Base-by-base conservation (phyloP, 1,140 invertebrate species). In the Belonocnema kinseyi region DNA sequence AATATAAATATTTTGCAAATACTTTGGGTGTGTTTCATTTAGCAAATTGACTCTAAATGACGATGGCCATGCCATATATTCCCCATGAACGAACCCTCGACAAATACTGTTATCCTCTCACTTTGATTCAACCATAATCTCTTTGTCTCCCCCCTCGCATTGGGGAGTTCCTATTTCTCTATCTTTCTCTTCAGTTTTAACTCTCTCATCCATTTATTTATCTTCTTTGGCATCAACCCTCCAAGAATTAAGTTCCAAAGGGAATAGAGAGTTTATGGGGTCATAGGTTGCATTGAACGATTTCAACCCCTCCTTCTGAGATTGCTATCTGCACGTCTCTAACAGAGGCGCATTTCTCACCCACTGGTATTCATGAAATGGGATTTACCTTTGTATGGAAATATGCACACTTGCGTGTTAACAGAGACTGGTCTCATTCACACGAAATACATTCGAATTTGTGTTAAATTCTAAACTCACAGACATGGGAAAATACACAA, bases 31-130 rank as follows among this genome's bases (percentile, higher is more conserved):
- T 80, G 81, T 85, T 91, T 91, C 90, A 91, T 91, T 91, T 90
- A 91, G 90, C 90, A 91, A 91, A 91, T 91, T 91, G 90, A 86
- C 90, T 90, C 91, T 90, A 90, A 91, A 91, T 91, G 78, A 83
- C 86, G 85, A 90, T 88, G 87, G 86, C 88, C 87, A 90, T 90
- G 80, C 87, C 72, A 75, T 78, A 84, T 84, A 66, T 46, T 83
- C 83, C 85, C 86, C 82, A 76, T 52, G 52, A 79, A 58, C 26
- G 56, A 58, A 58, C 56, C 56, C 58, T 61, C 21, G 10, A 19
- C 8, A 26, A 13, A 21, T 61, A 13, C 58, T 61, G 12, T 33
- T 50, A 21, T 61, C n/a, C 46, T 77, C 11, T 10, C 40, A 46
- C 61, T 66, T 66, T 66, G 61, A 66, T 66, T 66, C 33, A 40